These are phyloP conservation scores for Sylvia borin DNA, from an alignment of 2,797 vertebrate species.

Conservation along the genomic window DNA sequence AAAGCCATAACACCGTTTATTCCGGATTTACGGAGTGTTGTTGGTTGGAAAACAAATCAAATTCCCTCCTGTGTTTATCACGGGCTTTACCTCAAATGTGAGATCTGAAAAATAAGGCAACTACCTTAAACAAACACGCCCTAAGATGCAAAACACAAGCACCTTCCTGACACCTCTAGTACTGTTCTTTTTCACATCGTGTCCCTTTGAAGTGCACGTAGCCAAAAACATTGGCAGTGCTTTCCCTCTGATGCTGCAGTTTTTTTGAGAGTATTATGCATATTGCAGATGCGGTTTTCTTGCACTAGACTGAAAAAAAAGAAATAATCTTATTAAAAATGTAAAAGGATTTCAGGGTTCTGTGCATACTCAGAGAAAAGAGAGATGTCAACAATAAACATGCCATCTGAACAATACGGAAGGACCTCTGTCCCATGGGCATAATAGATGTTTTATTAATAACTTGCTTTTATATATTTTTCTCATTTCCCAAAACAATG, in stretches of 20 bases:
- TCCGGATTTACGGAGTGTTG: background rate
- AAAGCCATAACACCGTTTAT: background rate
- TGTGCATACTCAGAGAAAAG: slow-evolving; percentile 67
- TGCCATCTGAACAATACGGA: slow-evolving; percentile 67
- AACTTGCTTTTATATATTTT: slow-evolving; percentile 63
- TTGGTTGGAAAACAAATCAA: background rate
- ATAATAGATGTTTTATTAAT: slow-evolving; percentile 73
- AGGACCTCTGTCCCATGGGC: slow-evolving; percentile 65
- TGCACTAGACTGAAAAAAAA: slow-evolving; percentile 59
- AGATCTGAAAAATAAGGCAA: background rate
- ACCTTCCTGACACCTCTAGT: background rate
- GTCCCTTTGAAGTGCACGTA: slow-evolving; percentile 44
- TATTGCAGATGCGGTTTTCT: slow-evolving; percentile 59
- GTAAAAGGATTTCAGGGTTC: slow-evolving; percentile 74
- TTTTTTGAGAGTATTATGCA: slow-evolving; percentile 63
- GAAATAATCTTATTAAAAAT: slow-evolving; percentile 76
- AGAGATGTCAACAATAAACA: slow-evolving; percentile 75
- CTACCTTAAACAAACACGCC: background rate
- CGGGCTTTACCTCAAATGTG: background rate
- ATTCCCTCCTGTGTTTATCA: background rate
- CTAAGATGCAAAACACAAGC: background rate
- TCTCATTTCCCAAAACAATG: slow-evolving; percentile 59
- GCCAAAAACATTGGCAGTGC: slow-evolving; percentile 28
- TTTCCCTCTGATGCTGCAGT: slow-evolving; percentile 55
- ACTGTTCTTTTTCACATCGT: background rate